These are phyloP conservation scores for Porites lobata DNA, from an alignment of 92 coral and sea anemone genomes.

Conservation along the genomic window DNA sequence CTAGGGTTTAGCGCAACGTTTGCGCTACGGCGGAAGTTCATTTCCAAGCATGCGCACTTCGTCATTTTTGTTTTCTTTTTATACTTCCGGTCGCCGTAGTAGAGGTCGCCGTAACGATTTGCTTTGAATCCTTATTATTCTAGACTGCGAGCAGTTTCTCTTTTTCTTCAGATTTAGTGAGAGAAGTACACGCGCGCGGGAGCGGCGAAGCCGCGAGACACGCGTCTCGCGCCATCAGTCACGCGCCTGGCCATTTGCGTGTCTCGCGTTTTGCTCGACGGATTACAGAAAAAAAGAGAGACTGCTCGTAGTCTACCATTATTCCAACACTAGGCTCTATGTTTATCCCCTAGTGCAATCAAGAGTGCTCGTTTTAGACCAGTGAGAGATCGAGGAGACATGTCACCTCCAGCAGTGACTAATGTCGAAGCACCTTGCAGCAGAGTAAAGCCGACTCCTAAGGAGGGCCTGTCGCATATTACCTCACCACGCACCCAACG, in stretches of 20 bases:
- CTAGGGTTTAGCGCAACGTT: too few species aligned
- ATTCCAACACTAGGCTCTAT: background rate
- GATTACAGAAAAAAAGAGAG: too few species aligned
- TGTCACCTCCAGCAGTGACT: slow-evolving; percentile 32
- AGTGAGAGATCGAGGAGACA: slow-evolving; percentile 38
- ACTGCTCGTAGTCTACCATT: too few species aligned
- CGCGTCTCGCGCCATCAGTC: too few species aligned
- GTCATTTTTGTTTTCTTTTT: background rate
- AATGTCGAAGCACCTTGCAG: slow-evolving; percentile 20
- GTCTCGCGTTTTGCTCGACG: too few species aligned
- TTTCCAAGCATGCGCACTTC: background rate
- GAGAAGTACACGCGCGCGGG: too few species aligned
- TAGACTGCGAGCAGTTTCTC: too few species aligned
- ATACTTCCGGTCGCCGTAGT: background rate
- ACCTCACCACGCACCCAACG: slow-evolving; percentile 44
- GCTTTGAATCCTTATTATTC: background rate
- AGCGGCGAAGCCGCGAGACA: too few species aligned
- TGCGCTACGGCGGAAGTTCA: too few species aligned
- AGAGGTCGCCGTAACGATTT: background rate
- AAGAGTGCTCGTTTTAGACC: slow-evolving; percentile 46
- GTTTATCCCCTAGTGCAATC: slow-evolving; percentile 3
- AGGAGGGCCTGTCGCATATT: slow-evolving; percentile 16
- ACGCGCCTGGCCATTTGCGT: too few species aligned
- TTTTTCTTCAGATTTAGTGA: too few species aligned
- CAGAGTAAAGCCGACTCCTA: slow-evolving; percentile 25